Percentiles rank a stretch among this genome's conserved stretches.
Conservation (phyloP, 1,140 invertebrate genomes). For the Charaxes varanes region DNA sequence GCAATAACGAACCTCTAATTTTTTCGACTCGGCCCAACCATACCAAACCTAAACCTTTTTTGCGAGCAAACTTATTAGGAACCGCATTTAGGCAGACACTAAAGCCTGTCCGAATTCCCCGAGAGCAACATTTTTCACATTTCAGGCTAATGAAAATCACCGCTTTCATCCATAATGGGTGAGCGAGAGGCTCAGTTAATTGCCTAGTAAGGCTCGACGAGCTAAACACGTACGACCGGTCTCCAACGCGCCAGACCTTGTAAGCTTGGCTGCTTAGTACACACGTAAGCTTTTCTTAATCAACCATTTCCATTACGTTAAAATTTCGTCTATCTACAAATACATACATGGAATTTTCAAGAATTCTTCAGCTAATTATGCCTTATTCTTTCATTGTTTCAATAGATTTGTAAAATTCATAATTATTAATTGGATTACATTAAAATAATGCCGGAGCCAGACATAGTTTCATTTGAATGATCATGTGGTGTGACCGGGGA, state of each 20-base stretch:
- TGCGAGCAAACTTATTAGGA: no score
- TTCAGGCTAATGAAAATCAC: conserved; percentile 64
- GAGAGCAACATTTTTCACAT: conserved; percentile 57
- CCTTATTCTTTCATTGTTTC: no score
- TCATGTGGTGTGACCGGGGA: no score
- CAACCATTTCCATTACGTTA: no score
- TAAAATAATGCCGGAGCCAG: no score
- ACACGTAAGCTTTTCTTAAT: neutral
- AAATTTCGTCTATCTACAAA: neutral
- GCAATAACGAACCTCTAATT: no score
- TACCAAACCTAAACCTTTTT: no score
- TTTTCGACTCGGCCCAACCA: no score
- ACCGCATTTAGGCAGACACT: neutral
- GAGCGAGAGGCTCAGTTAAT: conserved; percentile 40
- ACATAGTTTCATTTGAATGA: no score
- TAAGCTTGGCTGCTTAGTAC: conserved; percentile 1
- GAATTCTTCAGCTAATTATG: no score
- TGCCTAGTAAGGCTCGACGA: conserved; percentile 26
- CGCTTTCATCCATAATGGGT: conserved; percentile 31
- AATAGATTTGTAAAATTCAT: no score
- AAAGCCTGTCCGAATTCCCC: conserved; percentile 15
- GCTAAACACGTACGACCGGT: conserved; percentile 11
- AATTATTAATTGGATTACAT: no score
- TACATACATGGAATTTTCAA: neutral
- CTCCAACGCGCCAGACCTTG: neutral